Percentiles rank a stretch among this genome's conserved stretches.
Evolutionary conservation across 2,113 vertebrate genomes (phyloP).

Genomic region (Enhydra lutris): DNA sequence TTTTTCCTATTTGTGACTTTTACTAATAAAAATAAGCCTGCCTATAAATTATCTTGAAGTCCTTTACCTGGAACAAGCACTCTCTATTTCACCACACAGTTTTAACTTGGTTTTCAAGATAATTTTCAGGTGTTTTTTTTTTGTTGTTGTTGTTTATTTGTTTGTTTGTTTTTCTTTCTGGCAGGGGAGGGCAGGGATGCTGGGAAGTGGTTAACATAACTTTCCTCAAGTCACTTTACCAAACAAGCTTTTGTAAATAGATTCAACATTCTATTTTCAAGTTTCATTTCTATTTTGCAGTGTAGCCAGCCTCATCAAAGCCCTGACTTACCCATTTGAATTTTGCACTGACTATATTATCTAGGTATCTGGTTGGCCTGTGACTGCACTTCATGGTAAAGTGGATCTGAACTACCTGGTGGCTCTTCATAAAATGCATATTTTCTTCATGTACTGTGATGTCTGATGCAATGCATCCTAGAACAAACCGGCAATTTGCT

Average conservation of each 20-base stretch:
- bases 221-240: slow-evolving; percentile 76
- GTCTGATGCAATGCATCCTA: slow-evolving; percentile 76
- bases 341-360: slow-evolving; percentile 72
- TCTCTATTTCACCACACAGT: slow-evolving; percentile 72
- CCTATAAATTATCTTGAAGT: slow-evolving; percentile 63
- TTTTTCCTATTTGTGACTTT: slow-evolving; percentile 76
- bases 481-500: slow-evolving; percentile 72
- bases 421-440: slow-evolving; percentile 65
- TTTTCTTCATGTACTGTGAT: slow-evolving; percentile 76
- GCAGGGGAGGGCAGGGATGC: neutral
- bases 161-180: neutral
- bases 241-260: slow-evolving; percentile 81
- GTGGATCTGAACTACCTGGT: slow-evolving; percentile 46
- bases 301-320: slow-evolving; percentile 59
- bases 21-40: slow-evolving; percentile 77
- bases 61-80: slow-evolving; percentile 70
- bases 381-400: slow-evolving; percentile 63
- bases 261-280: slow-evolving; percentile 69
- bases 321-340: slow-evolving; percentile 67
- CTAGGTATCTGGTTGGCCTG: slow-evolving; percentile 54
- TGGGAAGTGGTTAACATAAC: slow-evolving; percentile 24
- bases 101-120: slow-evolving; percentile 80
- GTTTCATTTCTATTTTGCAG: slow-evolving; percentile 67
- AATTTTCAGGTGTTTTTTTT: slow-evolving; percentile 66
- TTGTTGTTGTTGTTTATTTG: neutral